Evolutionary conservation across 1,140 invertebrate genomes (phyloP).

Genomic region (Bradysia coprophila): DNA sequence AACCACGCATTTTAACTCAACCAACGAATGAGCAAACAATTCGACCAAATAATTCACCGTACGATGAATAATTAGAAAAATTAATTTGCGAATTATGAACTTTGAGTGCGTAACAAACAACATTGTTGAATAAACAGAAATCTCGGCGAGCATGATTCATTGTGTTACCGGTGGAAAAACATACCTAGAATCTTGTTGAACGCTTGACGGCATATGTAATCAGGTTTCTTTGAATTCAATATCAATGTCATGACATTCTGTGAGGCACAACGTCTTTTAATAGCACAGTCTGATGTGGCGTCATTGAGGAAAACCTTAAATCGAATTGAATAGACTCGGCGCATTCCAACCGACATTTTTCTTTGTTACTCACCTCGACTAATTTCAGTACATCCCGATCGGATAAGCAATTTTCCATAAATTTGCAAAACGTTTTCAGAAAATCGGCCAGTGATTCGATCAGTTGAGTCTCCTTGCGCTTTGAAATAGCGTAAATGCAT

Average conservation of each 20-base stretch:
- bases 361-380: constrained; percentile 25
- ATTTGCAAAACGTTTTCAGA: constrained; percentile 45
- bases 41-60: too few species aligned
- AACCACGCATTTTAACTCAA: too few species aligned
- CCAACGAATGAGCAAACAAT: too few species aligned
- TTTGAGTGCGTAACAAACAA: too few species aligned
- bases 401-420: constrained; percentile 49
- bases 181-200: constrained; percentile 20
- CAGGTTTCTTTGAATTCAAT: constrained; percentile 18
- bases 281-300: constrained; percentile 16
- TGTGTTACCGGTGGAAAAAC: too few species aligned
- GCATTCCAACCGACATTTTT: not conserved
- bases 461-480: constrained; percentile 48
- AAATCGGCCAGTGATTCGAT: constrained; percentile 50
- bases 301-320: constrained; percentile 13
- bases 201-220: constrained; percentile 16
- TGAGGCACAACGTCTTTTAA: constrained; percentile 20
- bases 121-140: too few species aligned
- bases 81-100: too few species aligned
- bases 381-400: constrained; percentile 42
- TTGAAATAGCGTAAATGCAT: constrained; percentile 43
- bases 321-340: constrained; percentile 2
- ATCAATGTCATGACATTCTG: constrained; percentile 23
- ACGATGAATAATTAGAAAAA: too few species aligned
- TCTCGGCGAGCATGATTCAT: too few species aligned